These are phyloP conservation scores for Cladopsammia gracilis DNA, from an alignment of 64 coral and sea anemone species.

Conservation along the genomic window DNA sequence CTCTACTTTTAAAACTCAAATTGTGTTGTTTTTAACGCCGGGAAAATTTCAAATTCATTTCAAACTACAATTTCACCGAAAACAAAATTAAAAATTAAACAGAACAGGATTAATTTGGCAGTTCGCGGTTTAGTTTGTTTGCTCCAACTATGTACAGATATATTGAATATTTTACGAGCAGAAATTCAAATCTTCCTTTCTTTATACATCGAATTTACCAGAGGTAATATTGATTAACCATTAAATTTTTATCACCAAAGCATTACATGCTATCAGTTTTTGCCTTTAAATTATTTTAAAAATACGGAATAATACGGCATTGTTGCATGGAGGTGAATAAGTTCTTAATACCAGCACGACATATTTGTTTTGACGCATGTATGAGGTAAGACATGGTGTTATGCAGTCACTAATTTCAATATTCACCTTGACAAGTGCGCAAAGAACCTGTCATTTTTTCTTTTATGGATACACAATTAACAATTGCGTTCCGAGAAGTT, in stretches of 20 bases:
- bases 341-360: background rate
- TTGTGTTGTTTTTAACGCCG: background rate
- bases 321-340: background rate
- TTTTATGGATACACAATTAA: constrained; percentile 14
- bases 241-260: no score
- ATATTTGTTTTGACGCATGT: constrained; percentile 2
- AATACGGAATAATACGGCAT: no score
- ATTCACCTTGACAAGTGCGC: background rate
- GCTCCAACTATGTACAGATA: no score
- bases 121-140: background rate
- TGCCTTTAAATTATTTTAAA: no score
- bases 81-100: constrained; percentile 29
- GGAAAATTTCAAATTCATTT: no score
- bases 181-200: no score
- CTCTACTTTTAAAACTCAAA: constrained; percentile 4
- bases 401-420: background rate
- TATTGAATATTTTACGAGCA: no score
- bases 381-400: background rate
- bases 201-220: no score
- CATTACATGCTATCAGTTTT: no score
- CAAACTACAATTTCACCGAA: background rate
- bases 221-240: no score
- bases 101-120: background rate
- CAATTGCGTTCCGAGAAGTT: background rate
- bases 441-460: constrained; percentile 11